Conservation (phyloP, 2,113 vertebrate species). For the Anarrhichthys ocellatus region DNA sequence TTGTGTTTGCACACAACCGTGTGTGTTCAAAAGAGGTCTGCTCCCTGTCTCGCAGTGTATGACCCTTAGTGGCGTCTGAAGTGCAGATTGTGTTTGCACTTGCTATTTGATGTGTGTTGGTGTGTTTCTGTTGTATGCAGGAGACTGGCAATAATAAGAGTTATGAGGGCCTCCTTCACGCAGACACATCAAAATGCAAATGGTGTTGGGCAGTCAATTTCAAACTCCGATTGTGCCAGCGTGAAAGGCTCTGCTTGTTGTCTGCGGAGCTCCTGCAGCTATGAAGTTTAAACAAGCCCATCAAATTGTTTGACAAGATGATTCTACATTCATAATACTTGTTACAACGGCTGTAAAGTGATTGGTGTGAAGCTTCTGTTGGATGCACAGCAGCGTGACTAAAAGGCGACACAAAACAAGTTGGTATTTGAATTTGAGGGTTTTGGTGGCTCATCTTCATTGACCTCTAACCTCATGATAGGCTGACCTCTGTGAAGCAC, state of each 20-base stretch:
- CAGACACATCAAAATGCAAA: constrained; percentile 63
- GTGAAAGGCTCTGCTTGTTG: constrained; percentile 22
- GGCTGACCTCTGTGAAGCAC: not conserved
- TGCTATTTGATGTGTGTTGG: constrained; percentile 6
- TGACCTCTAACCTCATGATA: not conserved
- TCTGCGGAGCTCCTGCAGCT: constrained; percentile 8
- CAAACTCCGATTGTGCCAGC: not conserved
- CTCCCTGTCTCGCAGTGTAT: not conserved
- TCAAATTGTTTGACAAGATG: not conserved
- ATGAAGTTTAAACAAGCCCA: constrained; percentile 1
- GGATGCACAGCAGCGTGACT: not conserved
- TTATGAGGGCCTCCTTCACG: constrained; percentile 44
- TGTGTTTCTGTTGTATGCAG: constrained; percentile 22
- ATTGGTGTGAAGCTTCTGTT: not conserved
- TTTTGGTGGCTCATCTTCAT: not conserved
- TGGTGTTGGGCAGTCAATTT: constrained; percentile 28
- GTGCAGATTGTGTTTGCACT: constrained; percentile 17
- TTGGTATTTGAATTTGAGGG: not conserved
- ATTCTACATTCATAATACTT: not conserved
- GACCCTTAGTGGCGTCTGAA: not conserved
- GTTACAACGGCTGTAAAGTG: not conserved
- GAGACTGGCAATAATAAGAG: constrained; percentile 42
- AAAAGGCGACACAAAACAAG: not conserved
- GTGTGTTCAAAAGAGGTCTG: not conserved
- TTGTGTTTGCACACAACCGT: not conserved